phyloP scores from a whole-genome alignment of 2,888 invertebrate genomes.

The Xylota sylvarum region DNA sequence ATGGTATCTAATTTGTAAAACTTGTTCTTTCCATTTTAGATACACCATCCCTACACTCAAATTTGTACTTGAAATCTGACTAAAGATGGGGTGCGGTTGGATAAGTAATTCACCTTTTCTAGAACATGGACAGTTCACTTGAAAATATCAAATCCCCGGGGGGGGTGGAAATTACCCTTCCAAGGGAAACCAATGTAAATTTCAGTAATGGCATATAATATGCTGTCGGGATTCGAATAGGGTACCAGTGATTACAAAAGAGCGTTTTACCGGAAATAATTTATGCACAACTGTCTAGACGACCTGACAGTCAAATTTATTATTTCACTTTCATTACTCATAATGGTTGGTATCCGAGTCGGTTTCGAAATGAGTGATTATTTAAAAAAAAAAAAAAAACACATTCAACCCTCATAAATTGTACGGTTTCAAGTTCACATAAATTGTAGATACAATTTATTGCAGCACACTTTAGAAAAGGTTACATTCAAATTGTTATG shows the following conservation, averaged over 20 bases:
- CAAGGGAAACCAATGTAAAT: constrained; percentile 1
- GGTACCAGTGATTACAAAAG: not conserved
- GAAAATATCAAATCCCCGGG: not conserved
- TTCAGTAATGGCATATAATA: not conserved
- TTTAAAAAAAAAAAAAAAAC: not conserved
- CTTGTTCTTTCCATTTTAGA: not conserved
- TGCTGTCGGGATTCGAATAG: not conserved
- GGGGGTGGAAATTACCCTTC: not conserved
- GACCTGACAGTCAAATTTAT: not conserved
- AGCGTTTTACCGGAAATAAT: not conserved
- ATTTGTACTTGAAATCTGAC: not conserved
- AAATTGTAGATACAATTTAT: not conserved
- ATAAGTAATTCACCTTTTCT: not conserved
- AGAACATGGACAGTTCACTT: constrained; percentile 2
- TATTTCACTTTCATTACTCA: constrained; percentile 6
- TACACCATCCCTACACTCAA: not conserved
- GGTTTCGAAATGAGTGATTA: not conserved
- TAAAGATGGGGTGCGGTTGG: not conserved
- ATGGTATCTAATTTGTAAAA: constrained; percentile 7
- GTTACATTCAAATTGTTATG: not conserved
- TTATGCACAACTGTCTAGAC: constrained; percentile 4
- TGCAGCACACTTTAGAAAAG: not conserved
- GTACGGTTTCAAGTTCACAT: not conserved
- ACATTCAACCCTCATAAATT: constrained; percentile 1
- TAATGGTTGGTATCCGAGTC: not conserved